Percentiles rank a stretch among this genome's conserved stretches.
These are phyloP conservation scores for Melanerpes aurifrons DNA, from an alignment of 2,113 vertebrate genomes.

Conservation along the genomic window DNA sequence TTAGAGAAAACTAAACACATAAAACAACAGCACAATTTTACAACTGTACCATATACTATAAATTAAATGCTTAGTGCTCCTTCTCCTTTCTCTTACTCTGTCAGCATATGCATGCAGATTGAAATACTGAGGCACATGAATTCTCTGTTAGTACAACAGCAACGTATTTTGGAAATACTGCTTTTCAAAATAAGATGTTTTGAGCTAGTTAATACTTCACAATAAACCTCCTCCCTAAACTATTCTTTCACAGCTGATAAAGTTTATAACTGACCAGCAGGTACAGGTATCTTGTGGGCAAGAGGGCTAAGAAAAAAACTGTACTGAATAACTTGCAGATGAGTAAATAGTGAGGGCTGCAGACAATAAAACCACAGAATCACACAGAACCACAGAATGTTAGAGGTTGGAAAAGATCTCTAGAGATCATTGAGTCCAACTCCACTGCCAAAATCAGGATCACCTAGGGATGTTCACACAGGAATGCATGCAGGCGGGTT, in stretches of 20 bases:
- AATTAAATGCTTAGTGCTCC: background rate
- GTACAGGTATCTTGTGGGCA: slow-evolving; percentile 10
- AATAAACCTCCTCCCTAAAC: background rate
- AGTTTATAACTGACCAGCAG: background rate
- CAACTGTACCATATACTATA: background rate
- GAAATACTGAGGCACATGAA: background rate
- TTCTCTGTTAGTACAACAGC: background rate
- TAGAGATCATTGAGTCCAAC: no score
- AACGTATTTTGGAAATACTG: background rate
- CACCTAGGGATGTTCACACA: no score
- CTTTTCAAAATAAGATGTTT: background rate
- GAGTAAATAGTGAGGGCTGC: slow-evolving; percentile 17
- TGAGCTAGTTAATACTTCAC: background rate
- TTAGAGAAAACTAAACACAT: slow-evolving; percentile 51
- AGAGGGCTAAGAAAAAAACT: slow-evolving; percentile 37
- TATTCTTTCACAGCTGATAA: background rate
- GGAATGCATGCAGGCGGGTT: no score
- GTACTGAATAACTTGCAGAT: slow-evolving; percentile 3
- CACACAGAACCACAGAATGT: slow-evolving; percentile 15
- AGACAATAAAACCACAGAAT: background rate
- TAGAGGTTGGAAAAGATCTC: no score
- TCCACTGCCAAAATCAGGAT: no score
- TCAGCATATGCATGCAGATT: background rate
- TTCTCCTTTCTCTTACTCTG: background rate
- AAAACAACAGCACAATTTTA: slow-evolving; percentile 34